A percentile compares a stretch with the other conserved stretches of the same genome.
These are phyloP conservation scores for Platichthys stellatus DNA, from an alignment of 2,113 vertebrate species.

Conservation along the genomic window DNA sequence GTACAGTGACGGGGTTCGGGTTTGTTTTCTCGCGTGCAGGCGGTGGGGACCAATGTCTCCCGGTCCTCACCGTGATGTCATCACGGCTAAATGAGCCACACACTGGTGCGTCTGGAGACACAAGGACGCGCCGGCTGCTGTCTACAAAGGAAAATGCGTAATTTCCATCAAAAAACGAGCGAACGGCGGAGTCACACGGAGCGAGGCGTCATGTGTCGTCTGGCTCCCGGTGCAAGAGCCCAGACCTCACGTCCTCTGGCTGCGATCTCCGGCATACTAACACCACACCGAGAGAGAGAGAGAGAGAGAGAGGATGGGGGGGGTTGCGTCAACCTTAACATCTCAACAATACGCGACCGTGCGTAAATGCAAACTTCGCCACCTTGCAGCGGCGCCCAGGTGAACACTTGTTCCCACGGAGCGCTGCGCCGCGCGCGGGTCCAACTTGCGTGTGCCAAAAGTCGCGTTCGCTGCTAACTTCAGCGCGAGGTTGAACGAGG, in stretches of 20 bases:
- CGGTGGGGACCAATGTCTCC: constrained; percentile 48
- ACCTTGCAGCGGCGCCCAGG: constrained; percentile 56
- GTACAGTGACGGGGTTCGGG: constrained; percentile 22
- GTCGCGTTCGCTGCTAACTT: constrained; percentile 69
- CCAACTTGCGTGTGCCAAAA: constrained; percentile 63
- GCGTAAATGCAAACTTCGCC: constrained; percentile 73
- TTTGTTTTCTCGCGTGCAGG: constrained; percentile 19
- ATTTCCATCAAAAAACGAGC: constrained; percentile 32
- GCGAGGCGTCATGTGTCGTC: constrained; percentile 71
- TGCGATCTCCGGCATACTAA: constrained; percentile 79
- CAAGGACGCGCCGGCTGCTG: constrained; percentile 43
- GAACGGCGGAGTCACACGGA: constrained; percentile 56
- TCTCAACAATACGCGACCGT: constrained; percentile 55
- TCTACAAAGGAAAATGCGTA: constrained; percentile 23
- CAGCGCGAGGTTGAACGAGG: constrained; percentile 71
- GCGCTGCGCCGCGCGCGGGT: constrained; percentile 48
- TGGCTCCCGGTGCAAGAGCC: constrained; percentile 66
- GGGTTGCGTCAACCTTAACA: constrained; percentile 78
- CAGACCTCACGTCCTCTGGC: constrained; percentile 79
- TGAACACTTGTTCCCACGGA: constrained; percentile 62
- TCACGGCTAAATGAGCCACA: constrained; percentile 65
- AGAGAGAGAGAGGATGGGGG: neutral
- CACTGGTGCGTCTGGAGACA: constrained; percentile 56
- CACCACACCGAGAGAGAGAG: constrained; percentile 47
- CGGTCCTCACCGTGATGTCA: constrained; percentile 68